phyloP scores from a whole-genome alignment of 2,797 vertebrate genomes.

The Loris lydekkerianus region DNA sequence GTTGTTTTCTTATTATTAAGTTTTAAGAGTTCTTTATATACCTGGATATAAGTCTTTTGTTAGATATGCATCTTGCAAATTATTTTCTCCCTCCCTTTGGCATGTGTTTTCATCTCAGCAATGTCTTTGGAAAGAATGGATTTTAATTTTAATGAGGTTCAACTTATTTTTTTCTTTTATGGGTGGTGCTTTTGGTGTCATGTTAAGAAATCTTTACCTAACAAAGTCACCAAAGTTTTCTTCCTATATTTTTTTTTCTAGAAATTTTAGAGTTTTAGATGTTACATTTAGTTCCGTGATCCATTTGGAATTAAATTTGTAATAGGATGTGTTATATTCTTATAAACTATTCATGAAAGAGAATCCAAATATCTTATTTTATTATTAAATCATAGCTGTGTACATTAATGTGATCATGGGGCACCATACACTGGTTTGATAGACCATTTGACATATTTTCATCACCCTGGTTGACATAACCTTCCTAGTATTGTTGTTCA shows the following conservation, averaged over 20 bases:
- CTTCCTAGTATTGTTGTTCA: not conserved
- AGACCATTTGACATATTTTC: too few species aligned
- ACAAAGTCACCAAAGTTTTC: not conserved
- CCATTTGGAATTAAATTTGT: not conserved
- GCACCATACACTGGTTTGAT: too few species aligned
- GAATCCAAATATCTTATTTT: not conserved
- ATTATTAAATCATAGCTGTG: too few species aligned
- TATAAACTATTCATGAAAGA: not conserved
- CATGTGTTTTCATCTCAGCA: not conserved
- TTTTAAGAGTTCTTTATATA: conserved; percentile 35
- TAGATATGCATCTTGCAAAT: not conserved
- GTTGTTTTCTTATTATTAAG: not conserved
- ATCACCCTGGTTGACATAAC: too few species aligned
- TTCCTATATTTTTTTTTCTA: not conserved
- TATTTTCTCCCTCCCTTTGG: conserved; percentile 11
- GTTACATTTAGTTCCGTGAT: not conserved
- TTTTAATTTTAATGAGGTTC: conserved; percentile 54
- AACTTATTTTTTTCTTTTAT: conserved; percentile 22
- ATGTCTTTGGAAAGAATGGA: not conserved
- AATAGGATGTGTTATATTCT: not conserved
- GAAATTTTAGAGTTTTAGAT: conserved; percentile 22
- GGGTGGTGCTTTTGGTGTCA: not conserved
- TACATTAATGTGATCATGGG: too few species aligned
- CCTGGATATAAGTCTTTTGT: not conserved
- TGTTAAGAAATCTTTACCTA: not conserved